Evolutionary conservation across 1,140 invertebrate genomes (phyloP).

Genomic region (Drosophila ambigua): DNA sequence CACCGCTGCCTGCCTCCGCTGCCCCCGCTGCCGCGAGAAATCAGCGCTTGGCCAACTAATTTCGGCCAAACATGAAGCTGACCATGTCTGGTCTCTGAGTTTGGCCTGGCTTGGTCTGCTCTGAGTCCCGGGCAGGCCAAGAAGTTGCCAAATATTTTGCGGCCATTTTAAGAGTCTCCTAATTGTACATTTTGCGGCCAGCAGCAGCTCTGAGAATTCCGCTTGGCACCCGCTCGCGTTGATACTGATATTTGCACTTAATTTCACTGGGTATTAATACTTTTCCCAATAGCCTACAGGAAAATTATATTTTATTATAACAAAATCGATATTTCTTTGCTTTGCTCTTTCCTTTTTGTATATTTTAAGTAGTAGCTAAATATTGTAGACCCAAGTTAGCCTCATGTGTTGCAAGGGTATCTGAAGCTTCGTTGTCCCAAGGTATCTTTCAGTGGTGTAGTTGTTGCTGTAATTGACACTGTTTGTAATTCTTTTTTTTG

Average conservation of each 20-base stretch:
- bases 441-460: not conserved
- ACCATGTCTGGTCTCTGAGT: conserved; percentile 1
- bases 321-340: too few species aligned
- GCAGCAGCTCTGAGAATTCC: conserved; percentile 20
- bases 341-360: not conserved
- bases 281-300: too few species aligned
- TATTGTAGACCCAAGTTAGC: too few species aligned
- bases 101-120: conserved; percentile 4
- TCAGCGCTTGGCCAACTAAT: conserved; percentile 72
- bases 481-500: conserved; percentile 50
- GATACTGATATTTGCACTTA: too few species aligned
- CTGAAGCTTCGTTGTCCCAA: too few species aligned
- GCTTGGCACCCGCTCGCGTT: conserved; percentile 17
- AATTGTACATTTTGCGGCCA: conserved; percentile 50
- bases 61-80: conserved; percentile 58
- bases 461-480: conserved; percentile 70
- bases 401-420: too few species aligned
- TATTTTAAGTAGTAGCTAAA: too few species aligned
- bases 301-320: too few species aligned
- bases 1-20: conserved; percentile 45
- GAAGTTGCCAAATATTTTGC: conserved; percentile 70
- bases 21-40: conserved; percentile 26
- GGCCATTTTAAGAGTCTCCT: conserved; percentile 64
- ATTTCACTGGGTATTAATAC: too few species aligned
- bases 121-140: conserved; percentile 45